These are phyloP conservation scores for Cartodere bifasciata DNA, from an alignment of 2,888 invertebrate species.

Conservation along the genomic window DNA sequence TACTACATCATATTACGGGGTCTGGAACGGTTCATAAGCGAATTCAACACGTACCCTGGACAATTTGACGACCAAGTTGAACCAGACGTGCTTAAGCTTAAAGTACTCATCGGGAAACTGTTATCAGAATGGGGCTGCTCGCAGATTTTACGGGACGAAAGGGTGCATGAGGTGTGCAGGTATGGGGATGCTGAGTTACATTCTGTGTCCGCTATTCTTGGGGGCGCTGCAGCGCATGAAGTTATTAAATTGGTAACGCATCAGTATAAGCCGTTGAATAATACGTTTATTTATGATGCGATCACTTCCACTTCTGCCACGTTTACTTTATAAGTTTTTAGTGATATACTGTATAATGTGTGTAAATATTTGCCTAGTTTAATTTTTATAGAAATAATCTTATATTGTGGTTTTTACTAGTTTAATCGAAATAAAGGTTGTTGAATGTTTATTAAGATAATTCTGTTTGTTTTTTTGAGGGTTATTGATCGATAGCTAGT, in stretches of 20 bases:
- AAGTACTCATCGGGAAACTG: conserved; percentile 54
- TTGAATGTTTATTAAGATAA: too few species aligned
- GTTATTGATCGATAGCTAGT: too few species aligned
- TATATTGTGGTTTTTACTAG: too few species aligned
- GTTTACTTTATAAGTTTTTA: conserved; percentile 55
- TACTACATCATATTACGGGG: conserved; percentile 84
- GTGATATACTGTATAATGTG: too few species aligned
- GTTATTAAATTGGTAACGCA: conserved; percentile 88
- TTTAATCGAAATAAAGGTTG: too few species aligned
- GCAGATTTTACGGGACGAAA: conserved; percentile 68
- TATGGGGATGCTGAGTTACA: conserved; percentile 94
- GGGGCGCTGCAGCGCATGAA: conserved; percentile 92
- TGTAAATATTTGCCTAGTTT: too few species aligned
- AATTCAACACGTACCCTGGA: conserved; percentile 84
- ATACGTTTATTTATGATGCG: conserved; percentile 91
- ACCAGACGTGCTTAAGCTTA: conserved; percentile 78
- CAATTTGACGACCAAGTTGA: conserved; percentile 75
- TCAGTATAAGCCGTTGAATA: conserved; percentile 93
- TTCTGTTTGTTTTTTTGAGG: too few species aligned
- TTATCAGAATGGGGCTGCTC: conserved; percentile 77
- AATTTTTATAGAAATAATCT: too few species aligned
- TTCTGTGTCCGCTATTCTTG: conserved; percentile 74
- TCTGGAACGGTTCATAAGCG: conserved; percentile 78
- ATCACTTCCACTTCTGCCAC: conserved; percentile 76
- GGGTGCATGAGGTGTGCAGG: conserved; percentile 87